These are phyloP conservation scores for Papilio glaucus DNA, from an alignment of 1,140 invertebrate genomes.

Conservation along the genomic window DNA sequence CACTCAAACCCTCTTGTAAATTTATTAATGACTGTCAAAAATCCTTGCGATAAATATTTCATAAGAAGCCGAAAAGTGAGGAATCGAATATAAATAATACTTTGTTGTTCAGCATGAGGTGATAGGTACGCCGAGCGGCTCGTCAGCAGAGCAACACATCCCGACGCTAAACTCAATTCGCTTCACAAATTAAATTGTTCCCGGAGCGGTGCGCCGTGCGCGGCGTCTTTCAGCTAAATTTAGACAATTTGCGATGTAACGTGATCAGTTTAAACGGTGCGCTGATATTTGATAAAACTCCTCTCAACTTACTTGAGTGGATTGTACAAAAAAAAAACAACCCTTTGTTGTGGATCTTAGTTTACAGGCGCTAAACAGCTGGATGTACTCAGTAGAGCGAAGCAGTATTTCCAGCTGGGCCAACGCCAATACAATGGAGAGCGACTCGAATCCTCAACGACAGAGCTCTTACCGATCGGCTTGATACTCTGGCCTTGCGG, in stretches of 20 bases:
- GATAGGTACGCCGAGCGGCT: background rate
- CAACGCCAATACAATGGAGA: too few species aligned
- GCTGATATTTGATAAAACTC: background rate
- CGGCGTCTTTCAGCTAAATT: constrained; percentile 13
- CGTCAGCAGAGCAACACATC: background rate
- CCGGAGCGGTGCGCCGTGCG: background rate
- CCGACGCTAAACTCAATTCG: background rate
- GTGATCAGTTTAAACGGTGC: background rate
- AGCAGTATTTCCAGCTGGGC: too few species aligned
- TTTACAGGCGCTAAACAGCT: too few species aligned
- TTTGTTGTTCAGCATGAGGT: background rate
- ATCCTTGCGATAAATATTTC: too few species aligned
- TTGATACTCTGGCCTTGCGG: too few species aligned
- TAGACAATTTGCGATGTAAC: background rate
- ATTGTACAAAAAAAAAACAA: too few species aligned
- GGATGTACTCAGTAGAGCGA: too few species aligned
- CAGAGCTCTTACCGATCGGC: too few species aligned
- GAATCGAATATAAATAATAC: background rate
- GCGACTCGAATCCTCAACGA: too few species aligned
- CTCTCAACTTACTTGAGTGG: background rate
- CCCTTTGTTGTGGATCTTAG: too few species aligned
- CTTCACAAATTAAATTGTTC: constrained; percentile 13
- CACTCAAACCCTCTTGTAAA: too few species aligned
- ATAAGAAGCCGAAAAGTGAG: background rate
- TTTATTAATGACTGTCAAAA: too few species aligned